Base-by-base conservation (phyloP, 2,888 invertebrate genomes). In the Clusia tigrina region DNA sequence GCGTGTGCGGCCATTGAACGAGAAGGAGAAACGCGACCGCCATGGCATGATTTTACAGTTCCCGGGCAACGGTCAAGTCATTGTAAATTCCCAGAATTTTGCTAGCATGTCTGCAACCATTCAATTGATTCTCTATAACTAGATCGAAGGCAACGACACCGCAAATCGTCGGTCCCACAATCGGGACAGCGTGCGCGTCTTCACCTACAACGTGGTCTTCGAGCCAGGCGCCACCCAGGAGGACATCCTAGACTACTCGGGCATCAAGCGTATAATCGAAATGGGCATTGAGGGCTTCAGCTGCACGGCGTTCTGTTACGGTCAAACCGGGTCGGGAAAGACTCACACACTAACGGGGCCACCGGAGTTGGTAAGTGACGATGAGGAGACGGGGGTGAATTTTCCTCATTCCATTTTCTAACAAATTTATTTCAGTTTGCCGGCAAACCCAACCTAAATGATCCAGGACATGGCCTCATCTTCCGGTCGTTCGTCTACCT, bases 271-370 rank as follows among this genome's bases (percentile, higher is more conserved):
- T 57, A 89, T 97, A 17, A 89, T 97, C 63, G 94, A 96, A 81
- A 96, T 96, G 95, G 93, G 95, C 1, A 89, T 96, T 38, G 95
- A 95, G 80, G 97, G 97, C 22, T 97, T 95, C 82, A 91, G 93
- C 26, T 95, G 95, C 78, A 97, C 97, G 1, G 93, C 92, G 24
- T 94, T 97, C 68, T 97, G 97, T 79, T 97, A 97, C 84, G 97
- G 97, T 1, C 97, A 97, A 85, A 97, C 97, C 0, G 96, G 97
- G 51, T 95, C 95, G 71, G 97, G 97, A 3, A 97, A 97, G 85
- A 97, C 97, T 0, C 96, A 96, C 81, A 97, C 97, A 0, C 87
- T 97, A 60, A 96, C 96, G 0, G 97, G 97, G 67, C 94, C 94
- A 12, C 94, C 95, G 0, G 91, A 91, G 72, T 84, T 94, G 86